A percentile compares a stretch with the other conserved stretches of the same genome.
Evolutionary conservation across 2,113 vertebrate species (phyloP).

Genomic region (Ptilorrhoa leucosticta): DNA sequence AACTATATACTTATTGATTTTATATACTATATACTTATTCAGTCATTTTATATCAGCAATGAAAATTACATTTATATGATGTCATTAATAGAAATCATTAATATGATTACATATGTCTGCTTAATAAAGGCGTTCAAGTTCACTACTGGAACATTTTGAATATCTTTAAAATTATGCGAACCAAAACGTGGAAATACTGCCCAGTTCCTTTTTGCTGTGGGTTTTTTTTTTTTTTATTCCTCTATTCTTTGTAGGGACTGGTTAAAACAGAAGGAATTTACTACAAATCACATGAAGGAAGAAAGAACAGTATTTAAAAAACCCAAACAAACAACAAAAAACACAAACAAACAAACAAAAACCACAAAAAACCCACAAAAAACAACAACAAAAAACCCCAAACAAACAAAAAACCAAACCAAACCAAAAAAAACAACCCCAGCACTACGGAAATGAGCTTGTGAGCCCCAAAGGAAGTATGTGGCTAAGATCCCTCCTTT

Average conservation of each 20-base stretch:
- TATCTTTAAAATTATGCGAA: not conserved
- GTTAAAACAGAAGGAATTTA: not conserved
- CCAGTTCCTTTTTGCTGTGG: not conserved
- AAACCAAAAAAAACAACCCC: not conserved
- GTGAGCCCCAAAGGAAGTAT: not conserved
- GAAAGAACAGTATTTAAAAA: not conserved
- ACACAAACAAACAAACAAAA: not conserved
- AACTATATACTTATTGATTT: not conserved
- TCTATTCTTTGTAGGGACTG: not conserved
- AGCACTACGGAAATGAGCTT: not conserved
- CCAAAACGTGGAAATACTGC: not conserved
- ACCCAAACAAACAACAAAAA: not conserved
- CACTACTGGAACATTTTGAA: not conserved
- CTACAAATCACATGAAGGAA: not conserved
- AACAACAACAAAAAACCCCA: not conserved
- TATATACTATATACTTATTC: not conserved
- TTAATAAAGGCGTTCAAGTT: not conserved
- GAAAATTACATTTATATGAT: not conserved
- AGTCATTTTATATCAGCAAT: not conserved
- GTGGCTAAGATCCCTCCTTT: not conserved
- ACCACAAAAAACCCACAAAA: not conserved
- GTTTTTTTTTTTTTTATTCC: not conserved
- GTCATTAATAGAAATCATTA: not conserved
- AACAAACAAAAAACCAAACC: not conserved
- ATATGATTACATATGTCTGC: not conserved